Conservation (phyloP, 2,888 invertebrate species). For the Ametastegia equiseti region DNA sequence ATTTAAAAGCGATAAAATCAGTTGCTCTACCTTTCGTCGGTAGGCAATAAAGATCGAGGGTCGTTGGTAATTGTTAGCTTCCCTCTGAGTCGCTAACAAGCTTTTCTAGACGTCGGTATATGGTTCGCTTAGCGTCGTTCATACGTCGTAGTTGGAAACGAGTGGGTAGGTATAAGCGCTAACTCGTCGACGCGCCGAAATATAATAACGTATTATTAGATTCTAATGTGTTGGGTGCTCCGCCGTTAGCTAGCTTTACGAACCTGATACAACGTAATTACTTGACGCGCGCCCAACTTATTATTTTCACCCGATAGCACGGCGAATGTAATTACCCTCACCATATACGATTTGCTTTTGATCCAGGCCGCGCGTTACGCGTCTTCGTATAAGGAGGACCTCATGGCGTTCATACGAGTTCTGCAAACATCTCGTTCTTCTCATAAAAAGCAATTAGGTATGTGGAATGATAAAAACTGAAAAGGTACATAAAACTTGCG, state of each 20-base stretch:
- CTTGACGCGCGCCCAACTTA: constrained; percentile 66
- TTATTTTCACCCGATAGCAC: constrained; percentile 71
- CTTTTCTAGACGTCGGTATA: constrained; percentile 18
- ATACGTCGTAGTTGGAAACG: constrained; percentile 39
- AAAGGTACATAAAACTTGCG: neutral
- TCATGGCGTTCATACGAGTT: neutral
- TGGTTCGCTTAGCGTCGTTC: constrained; percentile 28
- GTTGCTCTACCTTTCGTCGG: neutral
- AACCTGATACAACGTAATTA: constrained; percentile 74
- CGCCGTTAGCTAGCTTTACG: constrained; percentile 57
- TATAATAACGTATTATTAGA: constrained; percentile 70
- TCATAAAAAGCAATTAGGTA: neutral
- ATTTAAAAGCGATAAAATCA: constrained; percentile 42
- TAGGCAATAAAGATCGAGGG: constrained; percentile 1
- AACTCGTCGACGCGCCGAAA: constrained; percentile 56
- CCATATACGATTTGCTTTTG: neutral
- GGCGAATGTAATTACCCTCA: constrained; percentile 68
- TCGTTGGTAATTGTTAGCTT: constrained; percentile 35
- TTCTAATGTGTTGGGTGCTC: constrained; percentile 67
- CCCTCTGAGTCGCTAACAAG: constrained; percentile 43
- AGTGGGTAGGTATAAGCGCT: constrained; percentile 36
- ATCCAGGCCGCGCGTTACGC: neutral
- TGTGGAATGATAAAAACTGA: neutral
- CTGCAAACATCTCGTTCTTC: neutral
- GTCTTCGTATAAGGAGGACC: neutral